These are phyloP conservation scores for Rhinolophus sinicus DNA, from an alignment of 2,113 vertebrate genomes.

Conservation along the genomic window DNA sequence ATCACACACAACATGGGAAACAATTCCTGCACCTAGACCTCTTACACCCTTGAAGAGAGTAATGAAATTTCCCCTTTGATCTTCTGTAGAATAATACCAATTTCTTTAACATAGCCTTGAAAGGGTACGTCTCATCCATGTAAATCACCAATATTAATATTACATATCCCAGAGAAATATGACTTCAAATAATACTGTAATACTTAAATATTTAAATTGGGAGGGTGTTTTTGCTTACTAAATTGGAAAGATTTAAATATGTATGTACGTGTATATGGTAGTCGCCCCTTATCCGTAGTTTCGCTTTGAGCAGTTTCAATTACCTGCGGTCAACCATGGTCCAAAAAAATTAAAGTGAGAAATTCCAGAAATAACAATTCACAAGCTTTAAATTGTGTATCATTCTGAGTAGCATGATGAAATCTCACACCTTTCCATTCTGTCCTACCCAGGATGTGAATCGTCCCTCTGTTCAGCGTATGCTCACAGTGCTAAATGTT, in stretches of 20 bases:
- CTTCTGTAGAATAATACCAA: neutral
- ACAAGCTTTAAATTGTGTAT: neutral
- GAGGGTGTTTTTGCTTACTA: neutral
- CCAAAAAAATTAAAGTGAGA: neutral
- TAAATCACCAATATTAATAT: neutral
- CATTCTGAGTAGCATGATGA: neutral
- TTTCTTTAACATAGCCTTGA: neutral
- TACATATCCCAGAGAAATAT: neutral
- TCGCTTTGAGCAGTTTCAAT: neutral
- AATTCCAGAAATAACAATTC: neutral
- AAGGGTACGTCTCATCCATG: neutral
- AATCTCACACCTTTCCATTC: neutral
- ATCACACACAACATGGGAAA: neutral
- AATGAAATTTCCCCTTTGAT: neutral
- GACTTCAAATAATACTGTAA: neutral
- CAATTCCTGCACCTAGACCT: neutral
- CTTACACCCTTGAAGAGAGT: neutral
- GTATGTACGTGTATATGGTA: neutral
- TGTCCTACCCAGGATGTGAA: neutral
- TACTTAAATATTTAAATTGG: neutral
- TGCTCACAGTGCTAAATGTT: neutral
- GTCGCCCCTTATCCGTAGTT: neutral
- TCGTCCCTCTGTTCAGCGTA: neutral
- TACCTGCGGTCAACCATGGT: too few relatives aligned
- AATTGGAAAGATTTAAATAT: neutral